phyloP scores from a whole-genome alignment of 1,140 invertebrate species.

The Subanguina moxae region DNA sequence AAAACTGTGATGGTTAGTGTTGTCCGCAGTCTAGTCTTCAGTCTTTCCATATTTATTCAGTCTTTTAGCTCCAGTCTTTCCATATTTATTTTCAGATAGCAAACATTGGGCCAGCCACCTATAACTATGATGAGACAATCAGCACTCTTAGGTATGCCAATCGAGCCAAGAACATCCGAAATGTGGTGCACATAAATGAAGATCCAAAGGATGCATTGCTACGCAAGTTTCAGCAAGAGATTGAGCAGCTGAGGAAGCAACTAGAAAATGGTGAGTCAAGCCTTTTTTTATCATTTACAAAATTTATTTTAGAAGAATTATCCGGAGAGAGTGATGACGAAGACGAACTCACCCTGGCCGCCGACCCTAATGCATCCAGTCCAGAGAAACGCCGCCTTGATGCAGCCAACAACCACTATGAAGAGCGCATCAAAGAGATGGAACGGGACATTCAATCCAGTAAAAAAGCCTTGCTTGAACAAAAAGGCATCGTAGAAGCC shows the following conservation, averaged over 20 bases:
- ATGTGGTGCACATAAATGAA: slow-evolving; percentile 90
- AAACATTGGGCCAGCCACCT: slow-evolving; percentile 88
- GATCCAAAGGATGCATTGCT: slow-evolving; percentile 95
- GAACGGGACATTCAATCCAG: slow-evolving; percentile 37
- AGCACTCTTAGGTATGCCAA: slow-evolving; percentile 93
- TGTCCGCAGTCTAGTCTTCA: neutral
- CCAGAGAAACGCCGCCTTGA: slow-evolving; percentile 6
- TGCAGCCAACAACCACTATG: slow-evolving; percentile 20
- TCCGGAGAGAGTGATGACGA: slow-evolving; percentile 57
- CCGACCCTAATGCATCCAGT: slow-evolving; percentile 33
- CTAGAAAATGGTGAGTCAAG: slow-evolving; percentile 64
- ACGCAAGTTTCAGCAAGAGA: slow-evolving; percentile 90
- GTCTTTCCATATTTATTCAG: slow-evolving; percentile 7
- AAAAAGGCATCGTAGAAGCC: slow-evolving; percentile 39
- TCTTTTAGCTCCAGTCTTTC: neutral
- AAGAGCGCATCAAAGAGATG: slow-evolving; percentile 41
- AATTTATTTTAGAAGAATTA: slow-evolving; percentile 29
- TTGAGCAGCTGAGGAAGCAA: slow-evolving; percentile 81
- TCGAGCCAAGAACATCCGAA: slow-evolving; percentile 94
- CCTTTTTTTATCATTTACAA: neutral
- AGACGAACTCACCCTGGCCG: slow-evolving; percentile 48
- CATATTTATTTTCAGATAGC: slow-evolving; percentile 68
- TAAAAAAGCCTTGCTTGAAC: slow-evolving; percentile 16
- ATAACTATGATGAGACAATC: slow-evolving; percentile 94
- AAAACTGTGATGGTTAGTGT: slow-evolving; percentile 82